phyloP scores from a whole-genome alignment of 2,888 invertebrate genomes.

The Drosophila gaucha region DNA sequence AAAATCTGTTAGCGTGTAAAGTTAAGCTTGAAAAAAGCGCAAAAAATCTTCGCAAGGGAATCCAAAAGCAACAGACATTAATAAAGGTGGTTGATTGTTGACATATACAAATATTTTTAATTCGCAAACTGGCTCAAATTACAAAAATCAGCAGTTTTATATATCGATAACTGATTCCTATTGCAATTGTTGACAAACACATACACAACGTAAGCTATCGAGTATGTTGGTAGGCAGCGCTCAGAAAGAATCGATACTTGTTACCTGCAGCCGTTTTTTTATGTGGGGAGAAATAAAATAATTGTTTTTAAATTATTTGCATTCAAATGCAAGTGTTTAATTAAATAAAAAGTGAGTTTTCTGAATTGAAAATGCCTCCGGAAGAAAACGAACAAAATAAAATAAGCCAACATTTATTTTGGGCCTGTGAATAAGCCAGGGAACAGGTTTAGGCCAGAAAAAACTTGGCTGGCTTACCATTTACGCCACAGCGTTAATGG shows the following conservation, averaged over 20 bases:
- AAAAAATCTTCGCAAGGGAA: slow-evolving; percentile 70
- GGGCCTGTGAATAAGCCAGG: slow-evolving; percentile 58
- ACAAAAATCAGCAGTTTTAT: slow-evolving; percentile 9
- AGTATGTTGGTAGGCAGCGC: slow-evolving; percentile 38
- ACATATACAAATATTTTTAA: background rate
- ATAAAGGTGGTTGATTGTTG: slow-evolving; percentile 55
- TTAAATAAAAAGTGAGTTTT: slow-evolving; percentile 54
- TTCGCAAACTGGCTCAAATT: background rate
- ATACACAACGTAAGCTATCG: slow-evolving; percentile 39
- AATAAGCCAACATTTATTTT: slow-evolving; percentile 17
- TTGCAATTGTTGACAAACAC: slow-evolving; percentile 6
- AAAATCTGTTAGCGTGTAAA: slow-evolving; percentile 72
- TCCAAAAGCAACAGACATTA: slow-evolving; percentile 62
- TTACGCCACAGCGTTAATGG: slow-evolving; percentile 74
- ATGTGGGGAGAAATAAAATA: slow-evolving; percentile 55
- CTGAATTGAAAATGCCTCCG: background rate
- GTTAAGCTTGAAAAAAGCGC: slow-evolving; percentile 76
- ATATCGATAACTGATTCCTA: slow-evolving; percentile 33
- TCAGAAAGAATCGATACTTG: slow-evolving; percentile 57
- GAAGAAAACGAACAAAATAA: slow-evolving; percentile 2
- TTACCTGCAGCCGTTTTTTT: slow-evolving; percentile 63
- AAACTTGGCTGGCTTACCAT: slow-evolving; percentile 77
- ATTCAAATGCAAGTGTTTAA: slow-evolving; percentile 52
- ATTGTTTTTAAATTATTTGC: slow-evolving; percentile 58
- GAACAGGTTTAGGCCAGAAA: slow-evolving; percentile 80